These are phyloP conservation scores for Trichonephila inaurata DNA, from an alignment of 1,140 invertebrate species.

Conservation along the genomic window DNA sequence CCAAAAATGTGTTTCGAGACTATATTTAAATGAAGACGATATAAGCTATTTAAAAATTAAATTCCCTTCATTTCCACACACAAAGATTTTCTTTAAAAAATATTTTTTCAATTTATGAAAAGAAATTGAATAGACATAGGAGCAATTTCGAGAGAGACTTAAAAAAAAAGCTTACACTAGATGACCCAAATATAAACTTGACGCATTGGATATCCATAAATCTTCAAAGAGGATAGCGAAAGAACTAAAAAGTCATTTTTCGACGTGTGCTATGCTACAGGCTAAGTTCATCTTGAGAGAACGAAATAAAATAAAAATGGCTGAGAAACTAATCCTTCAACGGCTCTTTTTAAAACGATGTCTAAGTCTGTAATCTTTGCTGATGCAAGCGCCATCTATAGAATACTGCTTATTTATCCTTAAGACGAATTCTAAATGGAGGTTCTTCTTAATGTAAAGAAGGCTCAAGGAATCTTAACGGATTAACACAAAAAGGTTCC, in stretches of 20 bases:
- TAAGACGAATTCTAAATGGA: not conserved
- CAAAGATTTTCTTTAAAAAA: too few species aligned
- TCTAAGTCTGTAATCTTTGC: conserved; percentile 45
- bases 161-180: too few species aligned
- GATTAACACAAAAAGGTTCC: not conserved
- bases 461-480: conserved; percentile 18
- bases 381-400: conserved; percentile 48
- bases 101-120: too few species aligned
- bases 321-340: not conserved
- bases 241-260: not conserved
- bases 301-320: not conserved
- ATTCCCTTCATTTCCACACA: too few species aligned
- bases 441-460: not conserved
- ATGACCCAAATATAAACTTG: too few species aligned
- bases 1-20: too few species aligned
- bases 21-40: too few species aligned
- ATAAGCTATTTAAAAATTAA: too few species aligned
- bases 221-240: too few species aligned
- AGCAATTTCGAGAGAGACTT: too few species aligned
- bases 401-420: conserved; percentile 31
- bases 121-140: too few species aligned
- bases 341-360: conserved; percentile 8
- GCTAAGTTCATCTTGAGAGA: not conserved
- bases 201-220: too few species aligned
- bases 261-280: not conserved